Evolutionary conservation across 2,888 invertebrate species (phyloP).

Genomic region (Cistogaster globosa): DNA sequence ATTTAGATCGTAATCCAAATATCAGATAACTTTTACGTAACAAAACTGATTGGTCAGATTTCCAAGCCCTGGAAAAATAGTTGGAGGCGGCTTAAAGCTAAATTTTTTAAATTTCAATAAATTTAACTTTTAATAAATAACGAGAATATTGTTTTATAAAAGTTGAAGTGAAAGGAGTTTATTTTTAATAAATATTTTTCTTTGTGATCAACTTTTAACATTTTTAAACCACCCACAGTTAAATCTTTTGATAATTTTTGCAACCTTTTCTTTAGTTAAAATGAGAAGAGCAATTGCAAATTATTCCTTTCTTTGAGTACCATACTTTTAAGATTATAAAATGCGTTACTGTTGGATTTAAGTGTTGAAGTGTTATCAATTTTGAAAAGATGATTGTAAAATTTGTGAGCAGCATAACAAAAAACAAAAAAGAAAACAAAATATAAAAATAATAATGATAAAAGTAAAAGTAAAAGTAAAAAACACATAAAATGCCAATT

Average conservation of each 20-base stretch:
- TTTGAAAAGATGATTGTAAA: constrained; percentile 55
- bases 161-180: too few relatives aligned
- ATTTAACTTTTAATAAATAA: too few relatives aligned
- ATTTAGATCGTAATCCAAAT: too few relatives aligned
- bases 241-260: neutral
- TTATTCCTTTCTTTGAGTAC: neutral
- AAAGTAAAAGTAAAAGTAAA: constrained; percentile 59
- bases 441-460: constrained; percentile 45
- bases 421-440: neutral
- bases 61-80: too few relatives aligned
- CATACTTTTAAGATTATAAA: neutral
- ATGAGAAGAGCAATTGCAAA: constrained; percentile 4
- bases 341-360: constrained; percentile 6
- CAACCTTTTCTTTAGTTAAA: neutral
- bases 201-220: too few relatives aligned
- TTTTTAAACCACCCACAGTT: too few relatives aligned
- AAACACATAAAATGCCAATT: constrained; percentile 38
- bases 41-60: too few relatives aligned
- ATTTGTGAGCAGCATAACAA: constrained; percentile 46
- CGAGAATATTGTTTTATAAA: too few relatives aligned
- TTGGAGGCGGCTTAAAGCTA: too few relatives aligned
- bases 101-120: too few relatives aligned
- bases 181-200: too few relatives aligned
- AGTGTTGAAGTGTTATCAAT: constrained; percentile 57
- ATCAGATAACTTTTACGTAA: too few relatives aligned